Base-by-base conservation (phyloP, 2,113 vertebrate genomes). In the Petrocephalus zakoni region DNA sequence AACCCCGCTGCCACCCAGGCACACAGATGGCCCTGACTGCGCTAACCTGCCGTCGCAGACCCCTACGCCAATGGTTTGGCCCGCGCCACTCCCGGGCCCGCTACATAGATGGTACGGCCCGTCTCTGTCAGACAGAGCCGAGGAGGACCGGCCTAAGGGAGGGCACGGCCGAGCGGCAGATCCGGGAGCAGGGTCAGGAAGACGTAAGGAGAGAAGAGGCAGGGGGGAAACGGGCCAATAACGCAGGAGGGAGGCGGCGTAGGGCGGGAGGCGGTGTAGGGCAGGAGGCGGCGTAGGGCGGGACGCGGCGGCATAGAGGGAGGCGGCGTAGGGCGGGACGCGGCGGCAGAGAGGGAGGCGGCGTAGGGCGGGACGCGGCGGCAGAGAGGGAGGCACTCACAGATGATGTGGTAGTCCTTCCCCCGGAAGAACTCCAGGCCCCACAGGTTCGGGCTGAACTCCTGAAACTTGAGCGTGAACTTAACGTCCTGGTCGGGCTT, bases 391-490 rank as follows among this genome's bases (percentile, higher is more conserved):
- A n/a, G 61, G 49, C 94, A 99, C 98, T 98, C 95, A 99, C 98
- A 99, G 96, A 99, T 99, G 94, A 99, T 99, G 95, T 98, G 99
- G 95, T 99, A 99, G 94, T 99, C 97, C 92, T 94, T 97, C 90
- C 97, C 97, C 93, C 95, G 97, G 95, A 97, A 97, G 96, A 99
- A 99, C 96, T 99, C 98, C 93, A 99, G 94, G 56, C 98, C 98
- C 98, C 98, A 99, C 21, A 99, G 96, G 90, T 99, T 99, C 90
- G 98, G 98, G 93, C 98, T 99, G 96, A 99, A 99, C 93, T 99
- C 98, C 94, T 99, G 98, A 94, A 99, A 99, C 95, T 99, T 99
- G 94, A 99, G 99, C 87, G 98, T 99, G 96, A 99, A 99, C 92
- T 99, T 99, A 92, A 99, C 98, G 84, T 99, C 98, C 96, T 99